Conservation (phyloP, 2,797 vertebrate genomes). For the Staurois parvus region DNA sequence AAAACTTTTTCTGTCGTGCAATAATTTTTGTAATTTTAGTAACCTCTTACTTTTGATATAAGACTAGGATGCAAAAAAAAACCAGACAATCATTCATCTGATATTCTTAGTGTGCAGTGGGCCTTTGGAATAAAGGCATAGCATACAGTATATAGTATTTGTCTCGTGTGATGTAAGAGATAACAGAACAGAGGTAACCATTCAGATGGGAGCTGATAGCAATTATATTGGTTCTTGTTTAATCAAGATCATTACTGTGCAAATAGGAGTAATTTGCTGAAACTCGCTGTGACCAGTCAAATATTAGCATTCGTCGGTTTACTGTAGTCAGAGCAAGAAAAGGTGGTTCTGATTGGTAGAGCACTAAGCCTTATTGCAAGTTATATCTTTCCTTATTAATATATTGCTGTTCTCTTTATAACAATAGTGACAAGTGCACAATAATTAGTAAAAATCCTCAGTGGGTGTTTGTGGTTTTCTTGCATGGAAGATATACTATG, state of each 20-base stretch:
- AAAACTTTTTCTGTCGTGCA: too few species aligned
- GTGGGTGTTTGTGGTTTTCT: neutral
- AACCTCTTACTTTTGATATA: too few species aligned
- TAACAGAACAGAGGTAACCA: neutral
- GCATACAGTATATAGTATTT: neutral
- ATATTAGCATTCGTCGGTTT: neutral
- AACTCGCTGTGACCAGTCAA: neutral
- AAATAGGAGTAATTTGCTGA: too few species aligned
- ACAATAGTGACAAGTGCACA: neutral
- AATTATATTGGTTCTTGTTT: neutral
- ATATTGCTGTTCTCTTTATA: neutral
- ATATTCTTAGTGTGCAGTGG: too few species aligned
- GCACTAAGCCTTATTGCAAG: too few species aligned
- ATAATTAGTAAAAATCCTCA: neutral
- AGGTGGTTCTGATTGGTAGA: neutral
- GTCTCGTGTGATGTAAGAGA: neutral
- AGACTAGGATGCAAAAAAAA: too few species aligned
- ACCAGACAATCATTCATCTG: too few species aligned
- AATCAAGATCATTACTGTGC: too few species aligned
- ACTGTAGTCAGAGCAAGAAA: neutral
- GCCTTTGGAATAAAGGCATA: neutral
- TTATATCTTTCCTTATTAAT: neutral
- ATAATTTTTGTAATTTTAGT: too few species aligned
- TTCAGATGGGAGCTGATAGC: neutral
- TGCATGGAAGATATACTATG: slow-evolving; percentile 14